Percentiles rank a stretch among this genome's conserved stretches.
Conservation (phyloP, 2,797 vertebrate genomes). For the Nannoperca australis region DNA sequence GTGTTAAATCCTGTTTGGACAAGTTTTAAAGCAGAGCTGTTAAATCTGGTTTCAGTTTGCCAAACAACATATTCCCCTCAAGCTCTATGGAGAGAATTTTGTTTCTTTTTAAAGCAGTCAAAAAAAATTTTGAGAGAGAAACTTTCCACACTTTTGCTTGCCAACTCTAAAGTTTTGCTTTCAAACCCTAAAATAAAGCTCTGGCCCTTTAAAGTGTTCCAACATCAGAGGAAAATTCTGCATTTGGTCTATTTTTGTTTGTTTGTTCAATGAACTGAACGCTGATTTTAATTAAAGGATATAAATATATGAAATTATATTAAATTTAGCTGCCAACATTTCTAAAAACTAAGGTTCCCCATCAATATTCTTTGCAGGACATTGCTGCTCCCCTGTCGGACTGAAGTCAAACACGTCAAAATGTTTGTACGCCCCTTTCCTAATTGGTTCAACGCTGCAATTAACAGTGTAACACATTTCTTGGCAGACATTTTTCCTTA, state of each 20-base stretch:
- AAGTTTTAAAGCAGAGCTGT: conserved; percentile 14
- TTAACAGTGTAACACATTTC: neutral
- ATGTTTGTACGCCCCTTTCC: neutral
- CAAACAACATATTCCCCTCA: conserved; percentile 20
- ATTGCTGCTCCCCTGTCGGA: neutral
- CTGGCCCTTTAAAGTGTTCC: conserved; percentile 1
- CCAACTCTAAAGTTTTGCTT: no score
- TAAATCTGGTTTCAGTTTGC: conserved; percentile 26
- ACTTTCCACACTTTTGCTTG: no score
- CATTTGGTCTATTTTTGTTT: conserved; percentile 28
- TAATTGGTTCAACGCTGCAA: neutral
- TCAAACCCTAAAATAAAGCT: neutral
- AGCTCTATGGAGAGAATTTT: no score
- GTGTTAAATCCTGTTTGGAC: conserved; percentile 24
- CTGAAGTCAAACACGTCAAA: neutral
- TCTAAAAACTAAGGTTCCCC: conserved; percentile 12
- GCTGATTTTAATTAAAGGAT: neutral
- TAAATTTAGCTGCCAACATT: neutral
- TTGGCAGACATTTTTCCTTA: conserved; percentile 8
- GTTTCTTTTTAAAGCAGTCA: no score
- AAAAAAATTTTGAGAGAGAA: no score
- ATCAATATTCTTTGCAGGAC: neutral
- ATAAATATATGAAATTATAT: no score
- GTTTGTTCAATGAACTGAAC: neutral
- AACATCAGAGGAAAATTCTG: conserved; percentile 9